Percentiles rank a stretch among this genome's conserved stretches.
These are phyloP conservation scores for Ectemnius lituratus DNA, from an alignment of 2,888 invertebrate species.

Conservation along the genomic window DNA sequence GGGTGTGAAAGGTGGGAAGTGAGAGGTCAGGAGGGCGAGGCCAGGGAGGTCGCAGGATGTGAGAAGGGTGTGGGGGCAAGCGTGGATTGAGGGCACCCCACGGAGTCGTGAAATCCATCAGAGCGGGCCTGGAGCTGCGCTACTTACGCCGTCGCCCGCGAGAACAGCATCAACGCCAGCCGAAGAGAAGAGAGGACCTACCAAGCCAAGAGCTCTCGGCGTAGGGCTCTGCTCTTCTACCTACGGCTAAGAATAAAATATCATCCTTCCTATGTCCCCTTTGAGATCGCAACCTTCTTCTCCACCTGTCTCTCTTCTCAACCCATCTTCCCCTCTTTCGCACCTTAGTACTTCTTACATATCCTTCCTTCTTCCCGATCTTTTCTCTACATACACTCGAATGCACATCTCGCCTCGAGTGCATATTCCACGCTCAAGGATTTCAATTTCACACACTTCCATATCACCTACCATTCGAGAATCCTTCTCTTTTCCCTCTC, in stretches of 20 bases:
- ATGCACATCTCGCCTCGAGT: conserved; percentile 42
- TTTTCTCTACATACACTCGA: conserved; percentile 14
- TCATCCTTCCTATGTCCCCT: conserved; percentile 71
- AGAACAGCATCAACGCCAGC: conserved; percentile 67
- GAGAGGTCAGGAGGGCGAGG: conserved; percentile 36
- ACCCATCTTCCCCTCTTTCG: conserved; percentile 28
- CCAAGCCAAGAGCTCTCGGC: not conserved
- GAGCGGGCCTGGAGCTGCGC: conserved; percentile 68
- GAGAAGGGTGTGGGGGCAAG: conserved; percentile 61
- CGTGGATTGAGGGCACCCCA: conserved; percentile 73
- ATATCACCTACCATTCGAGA: not conserved
- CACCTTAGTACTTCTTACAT: conserved; percentile 20
- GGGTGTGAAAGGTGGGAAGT: conserved; percentile 45
- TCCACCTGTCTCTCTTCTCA: conserved; percentile 40
- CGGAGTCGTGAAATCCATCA: conserved; percentile 76
- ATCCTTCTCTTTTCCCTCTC: not conserved
- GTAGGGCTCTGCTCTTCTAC: conserved; percentile 33
- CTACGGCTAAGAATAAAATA: conserved; percentile 70
- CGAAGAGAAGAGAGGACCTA: conserved; percentile 19
- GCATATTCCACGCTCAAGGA: conserved; percentile 53
- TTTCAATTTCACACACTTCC: conserved; percentile 44
- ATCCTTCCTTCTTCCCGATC: no score
- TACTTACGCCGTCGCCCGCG: conserved; percentile 67
- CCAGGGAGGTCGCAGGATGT: conserved; percentile 31
- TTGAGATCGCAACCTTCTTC: conserved; percentile 64